These are phyloP conservation scores for Chaenocephalus aceratus DNA, from an alignment of 2,113 vertebrate species.

Conservation along the genomic window DNA sequence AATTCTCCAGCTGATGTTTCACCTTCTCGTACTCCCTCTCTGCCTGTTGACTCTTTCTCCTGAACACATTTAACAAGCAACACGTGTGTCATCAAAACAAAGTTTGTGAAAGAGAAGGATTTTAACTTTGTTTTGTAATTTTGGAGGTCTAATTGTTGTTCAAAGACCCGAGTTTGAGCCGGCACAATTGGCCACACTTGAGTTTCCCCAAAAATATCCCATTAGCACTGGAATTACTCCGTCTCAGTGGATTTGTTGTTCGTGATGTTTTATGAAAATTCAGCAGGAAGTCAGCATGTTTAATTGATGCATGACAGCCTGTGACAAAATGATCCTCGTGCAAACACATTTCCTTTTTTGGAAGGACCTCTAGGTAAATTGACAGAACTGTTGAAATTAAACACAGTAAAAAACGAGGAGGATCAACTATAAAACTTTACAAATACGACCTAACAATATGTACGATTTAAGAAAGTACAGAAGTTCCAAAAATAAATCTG, in stretches of 20 bases:
- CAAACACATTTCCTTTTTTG: background rate
- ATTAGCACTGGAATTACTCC: background rate
- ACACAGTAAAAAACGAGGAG: background rate
- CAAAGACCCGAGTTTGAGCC: background rate
- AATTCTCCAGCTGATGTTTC: conserved; percentile 93
- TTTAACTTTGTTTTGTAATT: background rate
- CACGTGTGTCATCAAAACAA: background rate
- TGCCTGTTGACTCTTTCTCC: conserved; percentile 97
- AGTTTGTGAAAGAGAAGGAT: background rate
- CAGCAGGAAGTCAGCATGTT: background rate
- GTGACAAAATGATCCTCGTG: background rate
- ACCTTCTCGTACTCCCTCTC: conserved; percentile 98
- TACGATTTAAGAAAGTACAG: background rate
- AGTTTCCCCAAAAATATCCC: background rate
- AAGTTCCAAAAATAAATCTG: background rate
- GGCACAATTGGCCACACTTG: background rate
- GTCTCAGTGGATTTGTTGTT: background rate
- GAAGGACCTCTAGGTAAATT: background rate
- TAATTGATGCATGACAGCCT: background rate
- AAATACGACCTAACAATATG: background rate
- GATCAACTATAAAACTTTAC: background rate
- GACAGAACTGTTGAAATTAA: background rate
- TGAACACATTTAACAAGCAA: conserved; percentile 64
- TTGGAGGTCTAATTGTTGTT: conserved; percentile 8
- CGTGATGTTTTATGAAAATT: conserved; percentile 24